phyloP scores from a whole-genome alignment of 92 coral and sea anemone species.

The Umimayanthus chanpuru region DNA sequence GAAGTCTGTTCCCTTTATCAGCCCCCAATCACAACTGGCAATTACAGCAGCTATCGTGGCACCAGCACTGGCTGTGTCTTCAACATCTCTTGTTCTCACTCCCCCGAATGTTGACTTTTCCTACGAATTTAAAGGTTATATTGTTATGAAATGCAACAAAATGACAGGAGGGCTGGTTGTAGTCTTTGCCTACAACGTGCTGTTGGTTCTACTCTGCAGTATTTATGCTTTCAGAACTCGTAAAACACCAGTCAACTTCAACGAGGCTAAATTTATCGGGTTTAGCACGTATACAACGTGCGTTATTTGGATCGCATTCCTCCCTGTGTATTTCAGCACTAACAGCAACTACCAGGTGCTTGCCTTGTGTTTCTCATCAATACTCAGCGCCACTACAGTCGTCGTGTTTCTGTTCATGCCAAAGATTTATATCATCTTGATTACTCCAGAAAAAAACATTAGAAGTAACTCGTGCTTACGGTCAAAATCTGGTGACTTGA shows the following conservation, averaged over 20 bases:
- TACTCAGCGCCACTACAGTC: constrained; percentile 76
- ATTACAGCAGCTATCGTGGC: constrained; percentile 63
- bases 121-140: constrained; percentile 40
- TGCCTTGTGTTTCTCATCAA: constrained; percentile 66
- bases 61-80: constrained; percentile 63
- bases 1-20: constrained; percentile 71
- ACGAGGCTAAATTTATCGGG: constrained; percentile 86
- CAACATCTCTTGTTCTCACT: constrained; percentile 48
- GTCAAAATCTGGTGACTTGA: constrained; percentile 40
- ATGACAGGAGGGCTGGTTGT: constrained; percentile 39
- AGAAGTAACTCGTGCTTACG: constrained; percentile 69
- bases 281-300: constrained; percentile 82
- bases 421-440: constrained; percentile 70
- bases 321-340: constrained; percentile 74
- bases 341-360: constrained; percentile 66
- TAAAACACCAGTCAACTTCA: constrained; percentile 77
- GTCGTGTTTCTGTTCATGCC: constrained; percentile 72
- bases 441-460: constrained; percentile 76
- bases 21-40: constrained; percentile 76
- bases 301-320: constrained; percentile 77
- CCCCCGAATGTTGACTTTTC: constrained; percentile 54
- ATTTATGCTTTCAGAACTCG: constrained; percentile 82
- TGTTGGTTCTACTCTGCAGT: constrained; percentile 71
- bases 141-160: constrained; percentile 56
- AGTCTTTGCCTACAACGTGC: constrained; percentile 64